Conservation (phyloP, 2,113 vertebrate genomes). For the Ovis canadensis region DNA sequence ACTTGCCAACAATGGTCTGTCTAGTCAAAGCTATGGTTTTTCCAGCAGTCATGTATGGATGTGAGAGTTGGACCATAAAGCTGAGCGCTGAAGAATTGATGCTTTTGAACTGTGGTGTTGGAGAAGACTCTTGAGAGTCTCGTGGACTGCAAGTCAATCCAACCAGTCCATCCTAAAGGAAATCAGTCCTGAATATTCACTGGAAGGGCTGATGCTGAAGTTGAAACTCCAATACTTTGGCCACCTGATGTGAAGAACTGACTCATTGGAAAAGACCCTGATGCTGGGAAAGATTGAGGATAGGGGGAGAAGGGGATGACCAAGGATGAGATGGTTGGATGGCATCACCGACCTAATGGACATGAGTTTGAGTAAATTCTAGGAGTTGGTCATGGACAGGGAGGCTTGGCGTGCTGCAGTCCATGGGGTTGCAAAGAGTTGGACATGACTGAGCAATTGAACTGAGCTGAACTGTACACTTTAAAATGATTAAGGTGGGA, state of each 20-base stretch:
- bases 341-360: not conserved
- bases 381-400: not conserved
- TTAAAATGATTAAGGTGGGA: not conserved
- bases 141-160: not conserved
- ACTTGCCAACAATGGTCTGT: not conserved
- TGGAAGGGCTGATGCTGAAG: not conserved
- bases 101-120: not conserved
- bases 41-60: not conserved
- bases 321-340: not conserved
- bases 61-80: not conserved
- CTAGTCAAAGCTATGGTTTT: not conserved
- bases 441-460: not conserved
- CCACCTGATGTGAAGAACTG: not conserved
- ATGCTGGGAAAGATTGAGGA: not conserved
- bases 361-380: not conserved
- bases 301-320: not conserved
- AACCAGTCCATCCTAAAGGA: not conserved
- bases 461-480: not conserved
- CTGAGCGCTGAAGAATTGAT: not conserved
- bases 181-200: not conserved
- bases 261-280: not conserved
- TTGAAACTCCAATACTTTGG: not conserved
- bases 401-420: not conserved
- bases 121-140: not conserved
- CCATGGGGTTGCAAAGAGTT: not conserved